Percentiles rank a stretch among this genome's conserved stretches.
Conservation (phyloP, 2,797 vertebrate species). For the Nyctalus aviator region DNA sequence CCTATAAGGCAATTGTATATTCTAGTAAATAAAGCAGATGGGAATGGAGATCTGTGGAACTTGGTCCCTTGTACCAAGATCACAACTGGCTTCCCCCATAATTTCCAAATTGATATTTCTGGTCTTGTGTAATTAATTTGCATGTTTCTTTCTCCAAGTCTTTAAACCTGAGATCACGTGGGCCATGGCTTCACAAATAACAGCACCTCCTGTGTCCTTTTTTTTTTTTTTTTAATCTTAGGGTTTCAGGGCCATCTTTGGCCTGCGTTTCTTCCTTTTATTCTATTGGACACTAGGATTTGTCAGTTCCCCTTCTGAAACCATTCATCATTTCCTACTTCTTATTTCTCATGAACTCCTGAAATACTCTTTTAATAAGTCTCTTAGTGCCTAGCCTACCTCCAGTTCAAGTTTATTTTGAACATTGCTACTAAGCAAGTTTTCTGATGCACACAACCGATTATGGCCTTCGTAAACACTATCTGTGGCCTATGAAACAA, state of each 20-base stretch:
- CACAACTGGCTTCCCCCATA: too few species aligned
- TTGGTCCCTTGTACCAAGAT: too few species aligned
- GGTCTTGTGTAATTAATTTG: too few species aligned
- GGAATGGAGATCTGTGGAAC: too few species aligned
- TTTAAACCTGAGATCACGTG: too few species aligned
- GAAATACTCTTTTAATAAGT: constrained; percentile 39
- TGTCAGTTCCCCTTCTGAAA: constrained; percentile 29
- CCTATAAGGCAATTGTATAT: too few species aligned
- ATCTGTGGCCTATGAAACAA: neutral
- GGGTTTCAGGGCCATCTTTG: neutral
- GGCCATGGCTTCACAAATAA: neutral
- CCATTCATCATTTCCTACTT: constrained; percentile 44
- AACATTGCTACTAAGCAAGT: neutral
- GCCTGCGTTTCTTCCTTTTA: neutral
- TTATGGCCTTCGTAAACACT: neutral
- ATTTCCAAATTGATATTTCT: too few species aligned
- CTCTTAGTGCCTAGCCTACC: neutral
- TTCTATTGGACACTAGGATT: neutral
- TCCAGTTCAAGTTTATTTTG: constrained; percentile 17
- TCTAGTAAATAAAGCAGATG: too few species aligned
- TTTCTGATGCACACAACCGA: constrained; percentile 1
- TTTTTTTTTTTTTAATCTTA: constrained; percentile 1
- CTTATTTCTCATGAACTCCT: constrained; percentile 2
- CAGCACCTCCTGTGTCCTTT: neutral
- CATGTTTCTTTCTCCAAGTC: too few species aligned